phyloP scores from a whole-genome alignment of 2,113 vertebrate species.

The Triplophysa tibetana region DNA sequence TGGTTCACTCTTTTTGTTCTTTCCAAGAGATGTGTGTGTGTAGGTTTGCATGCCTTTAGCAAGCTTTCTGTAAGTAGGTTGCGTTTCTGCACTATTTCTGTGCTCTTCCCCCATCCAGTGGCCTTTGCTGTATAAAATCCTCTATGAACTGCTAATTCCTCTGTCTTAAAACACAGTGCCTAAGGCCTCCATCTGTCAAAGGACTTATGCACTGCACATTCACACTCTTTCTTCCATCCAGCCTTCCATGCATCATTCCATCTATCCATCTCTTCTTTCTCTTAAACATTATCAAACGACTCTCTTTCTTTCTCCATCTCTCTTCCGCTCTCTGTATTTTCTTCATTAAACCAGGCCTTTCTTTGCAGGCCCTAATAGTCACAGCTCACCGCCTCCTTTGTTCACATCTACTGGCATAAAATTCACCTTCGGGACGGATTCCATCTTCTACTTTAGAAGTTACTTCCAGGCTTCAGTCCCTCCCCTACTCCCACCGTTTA shows the following conservation, averaged over 20 bases:
- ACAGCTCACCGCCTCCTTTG: conserved; percentile 76
- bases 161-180: conserved; percentile 46
- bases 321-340: conserved; percentile 52
- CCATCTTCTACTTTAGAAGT: conserved; percentile 41
- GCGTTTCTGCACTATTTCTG: conserved; percentile 24
- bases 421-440: conserved; percentile 78
- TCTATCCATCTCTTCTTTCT: conserved; percentile 53
- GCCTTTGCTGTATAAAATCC: conserved; percentile 42
- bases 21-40: background rate
- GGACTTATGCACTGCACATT: conserved; percentile 47
- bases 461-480: conserved; percentile 70
- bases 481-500: conserved; percentile 58
- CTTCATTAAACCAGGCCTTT: conserved; percentile 70
- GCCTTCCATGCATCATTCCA: conserved; percentile 14
- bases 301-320: conserved; percentile 45
- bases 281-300: conserved; percentile 69
- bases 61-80: conserved; percentile 44
- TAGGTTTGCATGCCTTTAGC: background rate
- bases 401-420: conserved; percentile 77
- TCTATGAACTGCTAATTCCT: conserved; percentile 49
- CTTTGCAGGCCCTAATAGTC: conserved; percentile 77
- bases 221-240: conserved; percentile 3
- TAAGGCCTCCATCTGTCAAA: conserved; percentile 49
- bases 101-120: conserved; percentile 22
- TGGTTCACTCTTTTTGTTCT: background rate